Base-by-base conservation (phyloP, 2,113 vertebrate species). In the pig (Sus scrofa) region DNA sequence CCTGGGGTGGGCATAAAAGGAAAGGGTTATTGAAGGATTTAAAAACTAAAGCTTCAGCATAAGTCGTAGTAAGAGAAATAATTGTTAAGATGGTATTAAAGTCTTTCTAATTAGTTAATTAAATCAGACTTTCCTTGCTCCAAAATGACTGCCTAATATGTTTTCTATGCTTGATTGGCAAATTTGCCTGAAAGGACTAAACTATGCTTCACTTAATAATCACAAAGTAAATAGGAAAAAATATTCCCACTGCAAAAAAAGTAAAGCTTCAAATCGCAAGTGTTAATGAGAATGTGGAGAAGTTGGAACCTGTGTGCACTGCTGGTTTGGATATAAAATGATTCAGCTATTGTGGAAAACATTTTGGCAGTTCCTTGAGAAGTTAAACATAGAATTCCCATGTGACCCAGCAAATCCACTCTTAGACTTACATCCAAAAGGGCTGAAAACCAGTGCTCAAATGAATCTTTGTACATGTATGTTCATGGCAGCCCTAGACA, bases 21-120 rank as follows among this genome's bases (percentile, higher is more conserved):
- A 32, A 79, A 74, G 77, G 79, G 6, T n/a, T 62, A 81, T 14
- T 71, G 60, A 82, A 87, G n/a, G 7, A 10, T 88, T 94, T 87
- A 73, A 73, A 82, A 90, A 65, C 39, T 20, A 63, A 90, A 93
- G 44, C 32, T 92, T 95, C 67, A 19, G 50, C 9, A 67, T 88
- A 93, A 84, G 83, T 54, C 74, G 14, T 56, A 60, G 54, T 39
- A 85, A 84, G 39, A 70, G 39, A 96, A 97, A 27, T 85, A 84
- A 79, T 44, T 75, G 34, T 37, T 79, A 96, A 91, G 86, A 70
- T 27, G 54, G 5, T 6, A 34, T 95, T 44, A 77, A 71, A 81
- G 20, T 27, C 32, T 71, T 77, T 93, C 65, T 54, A 85, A 89
- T 89, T 77, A 70, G 52, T 88, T 82, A 88, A 88, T 68, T 93